Conservation (phyloP, 2,797 vertebrate species). For the Gobio occitaniae region DNA sequence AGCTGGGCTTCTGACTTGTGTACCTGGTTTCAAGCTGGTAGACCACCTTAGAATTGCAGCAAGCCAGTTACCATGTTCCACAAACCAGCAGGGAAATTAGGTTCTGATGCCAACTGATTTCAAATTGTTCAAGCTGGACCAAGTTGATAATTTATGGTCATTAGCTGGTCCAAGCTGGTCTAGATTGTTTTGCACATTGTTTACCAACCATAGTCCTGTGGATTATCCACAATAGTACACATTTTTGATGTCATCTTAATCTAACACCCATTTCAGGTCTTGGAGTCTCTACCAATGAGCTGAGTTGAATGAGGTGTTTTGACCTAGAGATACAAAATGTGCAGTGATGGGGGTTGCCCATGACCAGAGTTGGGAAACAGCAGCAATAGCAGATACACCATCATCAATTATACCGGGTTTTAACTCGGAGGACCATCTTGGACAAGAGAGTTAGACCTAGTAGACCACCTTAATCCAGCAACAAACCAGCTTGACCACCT, state of each 20-base stretch:
- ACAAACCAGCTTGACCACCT: background rate
- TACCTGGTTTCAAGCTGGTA: background rate
- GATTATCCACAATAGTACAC: background rate
- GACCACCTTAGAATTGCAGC: background rate
- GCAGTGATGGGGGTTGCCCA: background rate
- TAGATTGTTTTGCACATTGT: background rate
- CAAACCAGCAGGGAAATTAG: slow-evolving; percentile 1
- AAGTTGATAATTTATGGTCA: background rate
- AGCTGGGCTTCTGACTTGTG: background rate
- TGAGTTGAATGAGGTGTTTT: background rate
- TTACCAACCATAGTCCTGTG: background rate
- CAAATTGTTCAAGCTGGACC: background rate
- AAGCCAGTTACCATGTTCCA: background rate
- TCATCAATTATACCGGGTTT: background rate
- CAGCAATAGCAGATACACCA: background rate
- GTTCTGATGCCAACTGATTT: background rate
- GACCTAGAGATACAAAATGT: background rate
- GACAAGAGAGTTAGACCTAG: background rate
- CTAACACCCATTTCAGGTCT: background rate
- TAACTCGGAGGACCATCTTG: background rate
- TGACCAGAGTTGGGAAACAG: background rate
- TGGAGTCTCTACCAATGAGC: background rate
- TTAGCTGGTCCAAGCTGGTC: background rate
- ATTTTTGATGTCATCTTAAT: background rate
- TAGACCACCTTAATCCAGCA: background rate